Evolutionary conservation across 2,113 vertebrate genomes (phyloP), one percentile per base, ranked within the genome.

Genomic region (Rhineura floridana): DNA sequence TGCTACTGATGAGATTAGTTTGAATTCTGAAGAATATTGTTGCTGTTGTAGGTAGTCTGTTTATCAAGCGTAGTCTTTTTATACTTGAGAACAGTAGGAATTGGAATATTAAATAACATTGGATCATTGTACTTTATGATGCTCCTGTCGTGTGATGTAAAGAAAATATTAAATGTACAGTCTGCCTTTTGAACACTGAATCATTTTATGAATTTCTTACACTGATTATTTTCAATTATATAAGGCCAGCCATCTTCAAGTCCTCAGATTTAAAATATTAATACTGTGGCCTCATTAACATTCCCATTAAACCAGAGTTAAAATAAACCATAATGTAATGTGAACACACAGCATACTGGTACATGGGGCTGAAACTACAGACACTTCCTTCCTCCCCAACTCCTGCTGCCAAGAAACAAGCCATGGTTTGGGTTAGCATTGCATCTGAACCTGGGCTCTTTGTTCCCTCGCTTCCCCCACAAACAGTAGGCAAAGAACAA

Each of bases 41-140:
- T 69, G 39, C 0, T 70, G 62, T 62, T 33, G 70, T 93, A 84
- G 65, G 36, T 84, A 83, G 89, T 17, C n/a, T 44, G 82, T 39
- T 72, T 42, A 1, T 88, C 50, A 84, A 33, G 19, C 85, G 76
- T 87, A 39, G 2, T 63, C 44, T 87, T 91, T n/a, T 82, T 91
- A 4, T 85, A 88, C 23, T 0, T 17, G 88, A 83, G 23, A 91
- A 55, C 48, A 80, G 81, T 84, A 92, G 90, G 90, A 95, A 91
- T 89, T 92, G 91, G 81, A 77, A 83, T 88, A 88, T 67, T 81
- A 59, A 86, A 9, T 88, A 82, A 89, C 81, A 21, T 87, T 90
- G 89, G 92, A 83, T 91, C 36, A 94, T 81, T 91, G 91, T 76
- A 90, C 65, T 69, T 93, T 88, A 88, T 87, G 83, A 81, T 93